A percentile compares a stretch with the other conserved stretches of the same genome.
Evolutionary conservation across 2,113 vertebrate species (phyloP).

Genomic region (Psilopogon haemacephalus): DNA sequence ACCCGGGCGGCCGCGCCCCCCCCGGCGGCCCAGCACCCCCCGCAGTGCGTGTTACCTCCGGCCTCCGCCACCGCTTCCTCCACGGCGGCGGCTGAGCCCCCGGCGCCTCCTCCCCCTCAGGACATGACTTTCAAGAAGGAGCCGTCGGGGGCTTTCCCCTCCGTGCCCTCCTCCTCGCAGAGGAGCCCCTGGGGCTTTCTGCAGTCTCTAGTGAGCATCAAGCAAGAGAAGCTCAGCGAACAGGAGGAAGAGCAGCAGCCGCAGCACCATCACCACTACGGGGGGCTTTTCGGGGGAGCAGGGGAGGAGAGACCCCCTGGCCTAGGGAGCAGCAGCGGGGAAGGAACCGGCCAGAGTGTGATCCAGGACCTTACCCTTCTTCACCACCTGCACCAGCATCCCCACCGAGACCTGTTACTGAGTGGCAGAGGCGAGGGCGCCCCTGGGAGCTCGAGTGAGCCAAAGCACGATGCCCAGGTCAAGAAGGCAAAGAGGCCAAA

Average conservation of each 20-base stretch:
- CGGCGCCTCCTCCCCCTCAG: slow-evolving; percentile 81
- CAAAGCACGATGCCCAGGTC: slow-evolving; percentile 85
- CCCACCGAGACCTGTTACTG: slow-evolving; percentile 74
- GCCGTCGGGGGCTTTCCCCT: slow-evolving; percentile 78
- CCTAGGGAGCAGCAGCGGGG: slow-evolving; percentile 81
- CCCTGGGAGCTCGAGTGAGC: slow-evolving; percentile 66
- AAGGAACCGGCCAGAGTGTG: slow-evolving; percentile 83
- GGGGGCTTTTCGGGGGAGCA: slow-evolving; percentile 76
- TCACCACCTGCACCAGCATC: slow-evolving; percentile 76
- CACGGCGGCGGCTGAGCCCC: slow-evolving; percentile 80
- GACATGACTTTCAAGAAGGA: slow-evolving; percentile 98
- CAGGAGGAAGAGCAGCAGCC: slow-evolving; percentile 83
- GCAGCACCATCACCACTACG: slow-evolving; percentile 73
- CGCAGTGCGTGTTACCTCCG: slow-evolving; percentile 78
- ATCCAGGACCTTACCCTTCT: slow-evolving; percentile 91
- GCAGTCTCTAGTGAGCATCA: slow-evolving; percentile 90
- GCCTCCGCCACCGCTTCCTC: slow-evolving; percentile 77
- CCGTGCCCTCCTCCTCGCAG: slow-evolving; percentile 69
- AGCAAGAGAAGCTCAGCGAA: slow-evolving; percentile 88
- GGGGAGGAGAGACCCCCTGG: slow-evolving; percentile 78
- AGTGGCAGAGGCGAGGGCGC: slow-evolving; percentile 55
- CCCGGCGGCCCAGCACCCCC: slow-evolving; percentile 82
- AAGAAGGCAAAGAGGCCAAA: slow-evolving; percentile 91
- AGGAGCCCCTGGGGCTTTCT: slow-evolving; percentile 84
- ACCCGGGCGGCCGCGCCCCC: slow-evolving; percentile 86